Conservation (phyloP, 2,797 vertebrate genomes). For the Tokudaia muenninki region DNA sequence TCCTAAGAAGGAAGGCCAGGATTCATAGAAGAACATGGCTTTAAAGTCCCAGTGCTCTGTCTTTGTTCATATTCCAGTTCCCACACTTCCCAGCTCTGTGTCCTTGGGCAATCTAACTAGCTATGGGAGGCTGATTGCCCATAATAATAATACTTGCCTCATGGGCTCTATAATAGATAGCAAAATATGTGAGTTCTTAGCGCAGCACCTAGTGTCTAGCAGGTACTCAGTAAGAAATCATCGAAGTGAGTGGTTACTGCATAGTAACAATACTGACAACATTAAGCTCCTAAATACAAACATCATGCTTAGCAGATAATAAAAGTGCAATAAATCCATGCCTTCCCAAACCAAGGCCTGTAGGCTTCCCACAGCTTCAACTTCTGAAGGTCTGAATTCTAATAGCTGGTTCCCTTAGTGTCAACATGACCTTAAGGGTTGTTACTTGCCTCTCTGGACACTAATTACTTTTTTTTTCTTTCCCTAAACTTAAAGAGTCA, state of each 20-base stretch:
- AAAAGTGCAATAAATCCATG: background rate
- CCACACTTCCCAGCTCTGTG: background rate
- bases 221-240: background rate
- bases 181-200: background rate
- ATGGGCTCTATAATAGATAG: background rate
- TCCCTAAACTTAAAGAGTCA: background rate
- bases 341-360: background rate
- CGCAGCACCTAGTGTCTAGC: background rate
- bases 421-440: background rate
- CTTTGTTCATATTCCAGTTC: background rate
- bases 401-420: background rate
- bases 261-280: accelerated
- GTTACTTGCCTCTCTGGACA: background rate
- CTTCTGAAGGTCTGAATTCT: background rate
- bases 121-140: background rate
- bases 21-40: conserved; percentile 4
- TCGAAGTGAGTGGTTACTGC: background rate
- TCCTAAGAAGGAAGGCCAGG: background rate
- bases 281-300: background rate
- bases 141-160: background rate
- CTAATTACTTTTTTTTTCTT: background rate
- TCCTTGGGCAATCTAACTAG: background rate
- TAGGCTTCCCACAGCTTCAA: background rate
- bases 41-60: background rate
- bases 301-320: background rate